Evolutionary conservation across 1,140 invertebrate genomes (phyloP), one percentile per base, ranked within the genome.

Genomic region (Drosophila kohkoa): DNA sequence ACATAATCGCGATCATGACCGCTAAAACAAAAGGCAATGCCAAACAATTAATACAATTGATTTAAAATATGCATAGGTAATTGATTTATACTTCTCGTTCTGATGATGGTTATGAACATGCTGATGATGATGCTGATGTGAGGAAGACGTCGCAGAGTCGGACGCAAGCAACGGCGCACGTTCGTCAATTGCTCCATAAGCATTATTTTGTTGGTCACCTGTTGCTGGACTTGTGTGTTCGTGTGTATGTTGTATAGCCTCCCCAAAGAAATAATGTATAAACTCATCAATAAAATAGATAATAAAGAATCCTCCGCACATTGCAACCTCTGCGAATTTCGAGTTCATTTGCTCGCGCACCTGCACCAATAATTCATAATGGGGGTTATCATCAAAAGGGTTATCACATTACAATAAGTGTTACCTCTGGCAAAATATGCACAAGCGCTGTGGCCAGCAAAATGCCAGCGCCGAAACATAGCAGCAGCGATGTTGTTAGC

Each of bases 391-490:
- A 43, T 45, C 28, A 30, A 30, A 20, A 45, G 55, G 45, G 6
- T 35, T 35, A 55, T 35, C 54, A 41, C 13, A 38, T 16, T 38
- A 57, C 13, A 38, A 10, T 32, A 11, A 35, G 13, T 45, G 93
- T 93, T 7, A 96, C 95, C 93, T 98, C 97, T 13, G 97, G 97
- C 43, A 98, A 93, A 93, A 98, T 96, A 91, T 98, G 97, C 2
- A 97, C 93, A 41, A 97, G 92, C 16, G 96, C 95, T 1, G 97
- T 98, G 0, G 96, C 96, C 13, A 98, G 91, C 30, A 98, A 94
- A 5, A 98, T 96, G 0, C 97, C 97, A 3, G 96, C 97, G 20
- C 97, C 97, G 75, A 97, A 97, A 82, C 96, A 97, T 0, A 97
- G 94, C 7, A 97, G 89, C 10, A 94, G 93, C 6, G 95, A 96